These are phyloP conservation scores for Trimorus sp. DNA, from an alignment of 2,888 invertebrate species.

Conservation along the genomic window DNA sequence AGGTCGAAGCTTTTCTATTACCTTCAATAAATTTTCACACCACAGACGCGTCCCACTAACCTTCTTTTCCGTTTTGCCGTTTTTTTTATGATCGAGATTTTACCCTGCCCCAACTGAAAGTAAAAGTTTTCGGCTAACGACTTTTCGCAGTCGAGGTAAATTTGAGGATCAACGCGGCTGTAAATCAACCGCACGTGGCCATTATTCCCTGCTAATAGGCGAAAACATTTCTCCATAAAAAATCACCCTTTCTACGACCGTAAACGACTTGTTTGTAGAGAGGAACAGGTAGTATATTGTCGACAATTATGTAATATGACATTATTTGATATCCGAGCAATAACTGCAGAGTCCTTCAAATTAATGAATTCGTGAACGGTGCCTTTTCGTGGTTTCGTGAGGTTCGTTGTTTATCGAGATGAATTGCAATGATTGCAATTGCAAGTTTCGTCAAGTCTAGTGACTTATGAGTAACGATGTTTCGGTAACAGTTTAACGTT, in stretches of 20 bases:
- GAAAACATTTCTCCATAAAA: constrained; percentile 42
- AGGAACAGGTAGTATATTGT: constrained; percentile 41
- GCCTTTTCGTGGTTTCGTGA: constrained; percentile 21
- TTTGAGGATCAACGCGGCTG: constrained; percentile 68
- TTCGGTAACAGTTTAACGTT: constrained; percentile 1
- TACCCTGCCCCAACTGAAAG: constrained; percentile 3
- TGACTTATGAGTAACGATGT: constrained; percentile 4
- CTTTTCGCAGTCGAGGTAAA: constrained; percentile 36
- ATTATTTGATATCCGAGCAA: no score
- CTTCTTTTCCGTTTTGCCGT: constrained; percentile 68
- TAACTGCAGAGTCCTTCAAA: constrained; percentile 1
- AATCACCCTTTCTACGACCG: constrained; percentile 66
- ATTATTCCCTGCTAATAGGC: constrained; percentile 10
- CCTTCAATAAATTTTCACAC: constrained; percentile 49
- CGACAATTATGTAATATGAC: constrained; percentile 35
- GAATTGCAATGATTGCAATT: constrained; percentile 12
- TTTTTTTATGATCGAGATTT: constrained; percentile 9
- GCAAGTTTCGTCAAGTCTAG: neutral
- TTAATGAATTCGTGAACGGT: constrained; percentile 13
- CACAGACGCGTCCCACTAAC: constrained; percentile 66
- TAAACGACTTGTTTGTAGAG: constrained; percentile 72
- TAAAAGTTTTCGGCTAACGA: constrained; percentile 31
- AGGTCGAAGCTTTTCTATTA: constrained; percentile 54
- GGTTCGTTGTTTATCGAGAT: constrained; percentile 14
- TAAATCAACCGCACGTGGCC: constrained; percentile 75